phyloP scores from a whole-genome alignment of 2,888 invertebrate species.

The Drosophila nr. medialis region DNA sequence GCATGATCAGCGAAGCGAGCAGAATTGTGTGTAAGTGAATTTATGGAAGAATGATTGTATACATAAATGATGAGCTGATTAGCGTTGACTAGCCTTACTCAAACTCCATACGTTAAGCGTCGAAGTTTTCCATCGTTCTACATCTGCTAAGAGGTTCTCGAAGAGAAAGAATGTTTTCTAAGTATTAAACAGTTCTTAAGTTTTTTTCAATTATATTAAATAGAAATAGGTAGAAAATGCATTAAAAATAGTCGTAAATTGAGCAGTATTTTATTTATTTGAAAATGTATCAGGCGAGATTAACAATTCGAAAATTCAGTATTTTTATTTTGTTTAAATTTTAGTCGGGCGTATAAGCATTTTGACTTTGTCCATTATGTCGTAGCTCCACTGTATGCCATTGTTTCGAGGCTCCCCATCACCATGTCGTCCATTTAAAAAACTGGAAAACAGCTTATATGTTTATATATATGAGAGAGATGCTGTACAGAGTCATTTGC shows the following conservation, averaged over 20 bases:
- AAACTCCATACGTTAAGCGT: background rate
- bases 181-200: fast-evolving
- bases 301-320: background rate
- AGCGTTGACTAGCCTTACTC: background rate
- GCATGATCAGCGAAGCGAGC: background rate
- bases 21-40: background rate
- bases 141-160: too few species aligned
- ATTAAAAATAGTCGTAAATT: background rate
- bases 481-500: background rate
- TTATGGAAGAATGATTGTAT: background rate
- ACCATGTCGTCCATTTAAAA: background rate
- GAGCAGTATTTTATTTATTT: background rate
- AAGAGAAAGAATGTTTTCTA: background rate
- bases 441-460: background rate
- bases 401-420: background rate
- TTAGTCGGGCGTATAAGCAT: background rate
- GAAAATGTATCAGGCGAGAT: background rate
- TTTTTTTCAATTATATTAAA: background rate
- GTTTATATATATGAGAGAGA: background rate
- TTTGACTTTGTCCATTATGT: background rate
- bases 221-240: background rate
- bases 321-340: background rate
- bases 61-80: background rate
- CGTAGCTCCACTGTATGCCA: background rate
- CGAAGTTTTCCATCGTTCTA: background rate